Percentiles rank a stretch among this genome's conserved stretches.
Conservation (phyloP, 2,113 vertebrate genomes). For the Silurus meridionalis region DNA sequence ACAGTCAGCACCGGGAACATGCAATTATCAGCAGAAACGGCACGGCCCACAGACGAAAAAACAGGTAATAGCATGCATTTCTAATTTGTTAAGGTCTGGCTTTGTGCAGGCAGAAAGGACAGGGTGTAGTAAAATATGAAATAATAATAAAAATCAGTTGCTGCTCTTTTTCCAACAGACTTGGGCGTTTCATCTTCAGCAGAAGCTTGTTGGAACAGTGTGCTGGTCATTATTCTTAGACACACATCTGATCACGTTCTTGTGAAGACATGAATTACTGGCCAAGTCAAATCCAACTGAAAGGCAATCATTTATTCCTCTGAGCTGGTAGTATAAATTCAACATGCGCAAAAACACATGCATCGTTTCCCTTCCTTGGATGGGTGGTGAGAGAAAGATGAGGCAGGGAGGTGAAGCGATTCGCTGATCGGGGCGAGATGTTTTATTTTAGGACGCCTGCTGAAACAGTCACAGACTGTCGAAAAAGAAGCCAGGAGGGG, state of each 20-base stretch:
- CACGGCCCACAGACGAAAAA: conserved; percentile 36
- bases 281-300: conserved; percentile 47
- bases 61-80: conserved; percentile 41
- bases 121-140: conserved; percentile 34
- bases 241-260: conserved; percentile 54
- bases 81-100: conserved; percentile 43
- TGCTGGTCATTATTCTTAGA: conserved; percentile 43
- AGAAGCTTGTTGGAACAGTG: conserved; percentile 17
- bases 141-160: conserved; percentile 7
- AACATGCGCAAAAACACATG: conserved; percentile 36
- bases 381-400: background rate
- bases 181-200: conserved; percentile 40
- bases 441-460: conserved; percentile 27
- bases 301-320: conserved; percentile 53
- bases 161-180: conserved; percentile 48
- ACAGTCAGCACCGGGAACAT: conserved; percentile 8
- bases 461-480: conserved; percentile 7
- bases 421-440: conserved; percentile 16
- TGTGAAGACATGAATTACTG: conserved; percentile 45
- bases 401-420: conserved; percentile 11
- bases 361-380: conserved; percentile 32
- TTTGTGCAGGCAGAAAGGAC: conserved; percentile 32
- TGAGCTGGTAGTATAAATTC: conserved; percentile 35
- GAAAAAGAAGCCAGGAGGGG: conserved; percentile 7
- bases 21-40: background rate